Percentiles rank a stretch among this genome's conserved stretches.
Conservation (phyloP, 2,888 invertebrate genomes). For the Cosmia pyralina region DNA sequence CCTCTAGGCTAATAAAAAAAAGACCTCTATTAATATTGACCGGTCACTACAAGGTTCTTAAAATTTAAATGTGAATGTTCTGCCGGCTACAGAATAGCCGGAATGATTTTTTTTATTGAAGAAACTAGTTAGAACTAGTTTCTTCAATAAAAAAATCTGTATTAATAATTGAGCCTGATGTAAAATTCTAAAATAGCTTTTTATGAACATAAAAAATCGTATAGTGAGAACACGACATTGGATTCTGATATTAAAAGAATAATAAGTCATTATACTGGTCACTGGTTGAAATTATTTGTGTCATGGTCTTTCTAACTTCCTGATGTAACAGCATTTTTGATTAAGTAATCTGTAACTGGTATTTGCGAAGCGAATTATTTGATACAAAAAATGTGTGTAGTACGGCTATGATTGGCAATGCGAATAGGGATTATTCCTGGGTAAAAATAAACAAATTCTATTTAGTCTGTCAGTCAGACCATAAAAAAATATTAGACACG, state of each 20-base stretch:
- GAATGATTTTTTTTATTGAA: too few relatives aligned
- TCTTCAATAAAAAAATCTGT: neutral
- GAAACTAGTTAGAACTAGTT: too few relatives aligned
- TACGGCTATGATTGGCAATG: neutral
- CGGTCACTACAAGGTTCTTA: slow-evolving; percentile 33
- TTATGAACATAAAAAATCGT: neutral
- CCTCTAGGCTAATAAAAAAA: too few relatives aligned
- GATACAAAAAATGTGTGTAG: neutral
- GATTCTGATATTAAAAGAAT: slow-evolving; percentile 21
- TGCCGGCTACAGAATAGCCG: neutral
- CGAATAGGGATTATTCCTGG: too few relatives aligned
- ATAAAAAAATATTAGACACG: too few relatives aligned
- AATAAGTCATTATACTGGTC: slow-evolving; percentile 23
- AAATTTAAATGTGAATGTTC: slow-evolving; percentile 26
- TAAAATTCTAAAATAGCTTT: neutral
- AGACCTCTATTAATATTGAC: slow-evolving; percentile 13
- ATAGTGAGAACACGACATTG: slow-evolving; percentile 24
- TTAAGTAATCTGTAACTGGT: slow-evolving; percentile 30
- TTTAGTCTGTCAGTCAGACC: too few relatives aligned
- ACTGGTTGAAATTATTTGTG: slow-evolving; percentile 40
- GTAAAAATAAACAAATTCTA: too few relatives aligned
- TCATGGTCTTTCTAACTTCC: slow-evolving; percentile 57
- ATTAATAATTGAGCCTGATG: neutral
- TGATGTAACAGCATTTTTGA: slow-evolving; percentile 42
- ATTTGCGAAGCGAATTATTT: slow-evolving; percentile 5